Conservation (phyloP, 2,888 invertebrate species). For the Uropetala carovei region DNA sequence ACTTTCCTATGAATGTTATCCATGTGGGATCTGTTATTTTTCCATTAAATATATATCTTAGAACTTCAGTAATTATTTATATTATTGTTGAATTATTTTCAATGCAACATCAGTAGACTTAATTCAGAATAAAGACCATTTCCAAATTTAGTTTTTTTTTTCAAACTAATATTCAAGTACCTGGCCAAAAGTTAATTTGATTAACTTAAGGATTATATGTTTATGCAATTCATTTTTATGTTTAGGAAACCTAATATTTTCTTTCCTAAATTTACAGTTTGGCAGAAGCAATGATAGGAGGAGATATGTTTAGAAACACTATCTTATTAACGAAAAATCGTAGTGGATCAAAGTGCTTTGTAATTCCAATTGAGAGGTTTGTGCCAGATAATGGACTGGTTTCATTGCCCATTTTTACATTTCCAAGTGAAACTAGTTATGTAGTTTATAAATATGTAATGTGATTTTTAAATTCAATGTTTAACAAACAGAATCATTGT, state of each 20-base stretch:
- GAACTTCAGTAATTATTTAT: too few species aligned
- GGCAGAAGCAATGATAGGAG: background rate
- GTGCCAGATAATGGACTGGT: background rate
- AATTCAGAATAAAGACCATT: too few species aligned
- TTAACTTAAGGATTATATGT: background rate
- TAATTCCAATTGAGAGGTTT: conserved; percentile 4
- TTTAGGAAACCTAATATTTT: background rate
- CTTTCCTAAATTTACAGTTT: conserved; percentile 22
- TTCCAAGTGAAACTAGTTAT: background rate
- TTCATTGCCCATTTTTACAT: background rate
- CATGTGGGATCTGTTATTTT: too few species aligned
- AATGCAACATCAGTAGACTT: too few species aligned
- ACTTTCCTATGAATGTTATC: too few species aligned
- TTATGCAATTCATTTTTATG: background rate
- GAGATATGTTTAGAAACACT: background rate
- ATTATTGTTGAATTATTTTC: too few species aligned
- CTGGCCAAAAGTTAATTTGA: background rate
- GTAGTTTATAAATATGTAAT: background rate
- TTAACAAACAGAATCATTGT: too few species aligned
- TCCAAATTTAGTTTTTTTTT: background rate
- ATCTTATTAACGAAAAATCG: background rate
- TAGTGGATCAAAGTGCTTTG: conserved; percentile 22
- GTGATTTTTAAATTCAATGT: too few species aligned
- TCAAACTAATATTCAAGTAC: background rate
- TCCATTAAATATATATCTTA: too few species aligned